Conservation (phyloP, 2,113 vertebrate species). For the Macroglossus sobrinus region DNA sequence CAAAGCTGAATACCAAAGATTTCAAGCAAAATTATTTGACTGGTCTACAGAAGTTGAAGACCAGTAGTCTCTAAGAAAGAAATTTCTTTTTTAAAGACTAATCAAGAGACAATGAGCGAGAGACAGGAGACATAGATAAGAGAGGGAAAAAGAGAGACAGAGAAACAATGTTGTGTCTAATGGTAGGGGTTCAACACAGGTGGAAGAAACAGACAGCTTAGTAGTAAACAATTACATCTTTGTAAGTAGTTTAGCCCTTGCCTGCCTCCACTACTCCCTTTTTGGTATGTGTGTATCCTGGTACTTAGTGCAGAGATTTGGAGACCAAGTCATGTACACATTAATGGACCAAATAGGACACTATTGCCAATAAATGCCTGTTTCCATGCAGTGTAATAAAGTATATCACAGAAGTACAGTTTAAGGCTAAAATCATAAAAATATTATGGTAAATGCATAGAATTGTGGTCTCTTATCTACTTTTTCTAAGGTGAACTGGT, state of each 20-base stretch:
- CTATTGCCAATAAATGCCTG: background rate
- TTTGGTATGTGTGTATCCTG: background rate
- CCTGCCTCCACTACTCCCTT: background rate
- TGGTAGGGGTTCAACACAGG: background rate
- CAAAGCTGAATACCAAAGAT: background rate
- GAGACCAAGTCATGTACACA: background rate
- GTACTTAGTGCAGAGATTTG: background rate
- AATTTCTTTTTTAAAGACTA: background rate
- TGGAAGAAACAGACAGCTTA: background rate
- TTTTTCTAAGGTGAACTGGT: background rate
- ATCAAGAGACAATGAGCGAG: background rate
- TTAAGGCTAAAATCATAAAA: background rate
- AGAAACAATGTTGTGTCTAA: background rate
- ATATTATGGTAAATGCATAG: background rate
- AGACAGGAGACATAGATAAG: background rate
- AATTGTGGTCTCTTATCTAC: background rate
- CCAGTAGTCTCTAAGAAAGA: background rate
- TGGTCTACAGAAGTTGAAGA: background rate
- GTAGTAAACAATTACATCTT: background rate
- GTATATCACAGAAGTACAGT: background rate
- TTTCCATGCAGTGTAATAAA: background rate
- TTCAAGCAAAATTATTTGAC: constrained; percentile 13
- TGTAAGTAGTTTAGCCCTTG: background rate
- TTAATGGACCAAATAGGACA: background rate
- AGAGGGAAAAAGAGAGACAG: background rate